Evolutionary conservation across 2,113 vertebrate species (phyloP), one percentile per base, ranked within the genome.

Genomic region (Saccopteryx bilineata): DNA sequence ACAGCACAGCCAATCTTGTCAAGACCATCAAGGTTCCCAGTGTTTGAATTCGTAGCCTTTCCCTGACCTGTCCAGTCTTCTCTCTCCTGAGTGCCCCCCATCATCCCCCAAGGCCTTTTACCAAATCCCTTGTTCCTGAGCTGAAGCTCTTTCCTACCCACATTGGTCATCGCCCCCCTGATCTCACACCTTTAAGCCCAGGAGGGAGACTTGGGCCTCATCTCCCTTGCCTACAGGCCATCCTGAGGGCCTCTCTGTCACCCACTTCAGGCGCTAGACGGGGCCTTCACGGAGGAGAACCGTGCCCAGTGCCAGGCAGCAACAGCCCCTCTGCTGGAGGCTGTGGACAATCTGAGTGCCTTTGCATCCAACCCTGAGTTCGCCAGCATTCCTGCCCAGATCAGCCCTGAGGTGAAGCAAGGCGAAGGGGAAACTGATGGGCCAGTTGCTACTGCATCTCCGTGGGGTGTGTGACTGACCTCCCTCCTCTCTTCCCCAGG

Each of bases 311-410:
- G 99, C 97, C 99, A 98, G 0, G 99, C 99, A 2, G 99, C 99
- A 79, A 99, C 99, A 0, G 99, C 99, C 5, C 99, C 99, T 28
- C 98, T 99, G 84, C 99, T 99, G 18, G 99, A 99, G 97, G 99
- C 99, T 0, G 99, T 99, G 97, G 99, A 99, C 97, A 99, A 99
- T 96, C 99, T 99, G 85, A 99, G 99, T 0, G 99, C 99, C 80
- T 99, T 99, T 0, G 99, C 99, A 31, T 99, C 99, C 97, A 99
- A 99, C 98, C 99, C 99, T 0, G 99, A 99, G 97, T 99, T 99
- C 0, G 99, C 99, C 91, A 99, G 99, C 0, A 97, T 99, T 93
- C 99, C 99, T 54, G 99, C 99, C 66, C 99, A 99, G 97, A 99
- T 99, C 98, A 99, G 99, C 96, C 99, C 98, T 0, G 99, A 99